These are phyloP conservation scores for Stenoptilia bipunctidactyla DNA, from an alignment of 2,888 invertebrate genomes.

Conservation along the genomic window DNA sequence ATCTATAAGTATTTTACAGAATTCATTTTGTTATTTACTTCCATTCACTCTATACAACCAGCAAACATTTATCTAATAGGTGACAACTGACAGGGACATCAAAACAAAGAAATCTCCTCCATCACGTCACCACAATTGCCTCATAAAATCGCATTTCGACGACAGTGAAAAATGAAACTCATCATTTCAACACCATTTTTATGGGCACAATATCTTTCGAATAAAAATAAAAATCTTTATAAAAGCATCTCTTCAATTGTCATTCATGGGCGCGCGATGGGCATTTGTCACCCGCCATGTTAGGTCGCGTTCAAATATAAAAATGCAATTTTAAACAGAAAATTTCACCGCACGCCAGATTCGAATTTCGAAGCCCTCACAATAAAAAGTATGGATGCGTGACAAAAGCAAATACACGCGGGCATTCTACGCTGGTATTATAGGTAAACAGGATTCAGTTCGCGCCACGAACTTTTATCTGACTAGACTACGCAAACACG, in stretches of 20 bases:
- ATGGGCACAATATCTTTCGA: conserved; percentile 66
- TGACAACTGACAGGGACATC: background rate
- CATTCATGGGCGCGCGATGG: conserved; percentile 65
- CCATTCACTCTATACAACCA: too few relatives aligned
- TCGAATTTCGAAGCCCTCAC: conserved; percentile 40
- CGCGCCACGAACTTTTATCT: background rate
- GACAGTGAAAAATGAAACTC: conserved; percentile 67
- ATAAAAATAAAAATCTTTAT: conserved; percentile 68
- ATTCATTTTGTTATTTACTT: too few relatives aligned
- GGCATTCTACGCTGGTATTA: conserved; percentile 4
- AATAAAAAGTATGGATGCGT: conserved; percentile 57
- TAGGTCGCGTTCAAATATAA: conserved; percentile 67
- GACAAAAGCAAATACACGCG: conserved; percentile 36
- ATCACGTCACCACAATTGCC: conserved; percentile 52
- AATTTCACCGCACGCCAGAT: conserved; percentile 39
- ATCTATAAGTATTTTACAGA: too few relatives aligned
- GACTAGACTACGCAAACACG: background rate
- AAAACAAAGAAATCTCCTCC: conserved; percentile 29
- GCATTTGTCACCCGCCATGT: conserved; percentile 66
- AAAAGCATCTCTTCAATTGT: conserved; percentile 70
- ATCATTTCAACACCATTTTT: conserved; percentile 67
- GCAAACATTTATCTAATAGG: too few relatives aligned
- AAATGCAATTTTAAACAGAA: conserved; percentile 71
- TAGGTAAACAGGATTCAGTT: background rate
- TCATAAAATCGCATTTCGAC: conserved; percentile 53